Conservation (phyloP, 2,888 invertebrate species). For the Orthosia gothica region DNA sequence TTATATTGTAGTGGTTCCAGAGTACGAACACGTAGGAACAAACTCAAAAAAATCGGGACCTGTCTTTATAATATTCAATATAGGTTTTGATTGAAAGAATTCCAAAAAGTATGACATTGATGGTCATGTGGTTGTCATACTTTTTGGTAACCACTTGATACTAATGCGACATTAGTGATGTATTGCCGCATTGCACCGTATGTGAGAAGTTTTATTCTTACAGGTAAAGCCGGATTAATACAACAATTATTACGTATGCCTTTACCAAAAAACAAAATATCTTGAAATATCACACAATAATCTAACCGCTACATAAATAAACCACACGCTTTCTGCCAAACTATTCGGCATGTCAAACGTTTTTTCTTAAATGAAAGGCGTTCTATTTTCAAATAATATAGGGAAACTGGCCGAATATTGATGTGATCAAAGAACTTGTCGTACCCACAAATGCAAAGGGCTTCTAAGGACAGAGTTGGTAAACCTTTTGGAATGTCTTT, state of each 20-base stretch:
- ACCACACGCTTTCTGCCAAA: slow-evolving; percentile 4
- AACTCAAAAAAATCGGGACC: too few species aligned
- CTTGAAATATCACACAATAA: background rate
- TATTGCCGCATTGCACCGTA: too few species aligned
- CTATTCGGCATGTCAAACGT: background rate
- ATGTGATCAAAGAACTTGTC: slow-evolving; percentile 20
- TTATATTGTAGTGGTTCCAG: too few species aligned
- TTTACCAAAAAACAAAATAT: background rate
- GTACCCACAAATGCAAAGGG: slow-evolving; percentile 11
- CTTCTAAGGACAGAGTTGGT: background rate
- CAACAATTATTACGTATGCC: background rate
- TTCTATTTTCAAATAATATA: slow-evolving; percentile 35
- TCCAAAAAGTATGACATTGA: too few species aligned
- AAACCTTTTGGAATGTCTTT: slow-evolving; percentile 7
- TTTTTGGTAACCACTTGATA: too few species aligned
- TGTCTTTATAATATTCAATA: too few species aligned
- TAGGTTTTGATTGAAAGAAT: too few species aligned
- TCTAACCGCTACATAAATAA: background rate
- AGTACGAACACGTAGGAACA: too few species aligned
- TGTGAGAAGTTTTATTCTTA: too few species aligned
- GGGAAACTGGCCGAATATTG: slow-evolving; percentile 23
- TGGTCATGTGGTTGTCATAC: too few species aligned
- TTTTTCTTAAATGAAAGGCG: slow-evolving; percentile 7
- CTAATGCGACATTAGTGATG: too few species aligned
- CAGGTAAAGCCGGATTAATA: background rate